Base-by-base conservation (phyloP, 2,797 vertebrate genomes). In the Thaleichthys pacificus region DNA sequence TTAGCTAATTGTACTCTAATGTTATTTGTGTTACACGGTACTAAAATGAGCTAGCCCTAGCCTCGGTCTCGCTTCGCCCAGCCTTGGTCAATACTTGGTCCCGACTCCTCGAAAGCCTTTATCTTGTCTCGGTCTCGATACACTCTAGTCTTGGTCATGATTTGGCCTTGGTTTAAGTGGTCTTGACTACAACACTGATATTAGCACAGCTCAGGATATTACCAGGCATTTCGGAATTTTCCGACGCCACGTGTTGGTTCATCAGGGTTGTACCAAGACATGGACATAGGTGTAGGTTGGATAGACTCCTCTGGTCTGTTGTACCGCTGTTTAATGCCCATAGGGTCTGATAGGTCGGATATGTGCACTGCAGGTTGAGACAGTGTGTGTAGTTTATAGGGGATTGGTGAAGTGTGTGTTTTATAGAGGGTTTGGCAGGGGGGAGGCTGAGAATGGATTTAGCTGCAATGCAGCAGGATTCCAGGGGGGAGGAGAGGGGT, bases 401-500 rank as follows among this genome's bases (percentile, higher is more conserved):
- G 75, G 79, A 77, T 42, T 28, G 56, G 62, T 66, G 32, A 28
- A 32, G 15, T 63, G 30, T 35, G 65, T 78, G 77, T 82, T 81
- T 74, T 80, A 73, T 70, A 75, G 84, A 70, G 75, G 79, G 66
- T 75, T 76, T 82, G 68, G 72, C 73, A 77, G 35, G 14, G 65
- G 69, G 11, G 76, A 30, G 76, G 70, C 63, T 22, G 35, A 42
- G 58, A 8, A 61, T 12, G 22, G 58, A 42, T 83, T 87, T 86
- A 89, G 86, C 87, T 90, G 89, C 89, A 89, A 84, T 90, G 89
- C 88, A 90, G 87, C 84, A 8, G 66, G 77, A 82, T 71, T 76
- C 57, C 22, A 60, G 17, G 61, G 30, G 61, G 32, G 61, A 26
- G 73, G 82, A 68, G 70, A 83, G 69, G 66, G 75, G 67, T 76